Base-by-base conservation (phyloP, 2,888 invertebrate species). In the Antheraea assamensis region DNA sequence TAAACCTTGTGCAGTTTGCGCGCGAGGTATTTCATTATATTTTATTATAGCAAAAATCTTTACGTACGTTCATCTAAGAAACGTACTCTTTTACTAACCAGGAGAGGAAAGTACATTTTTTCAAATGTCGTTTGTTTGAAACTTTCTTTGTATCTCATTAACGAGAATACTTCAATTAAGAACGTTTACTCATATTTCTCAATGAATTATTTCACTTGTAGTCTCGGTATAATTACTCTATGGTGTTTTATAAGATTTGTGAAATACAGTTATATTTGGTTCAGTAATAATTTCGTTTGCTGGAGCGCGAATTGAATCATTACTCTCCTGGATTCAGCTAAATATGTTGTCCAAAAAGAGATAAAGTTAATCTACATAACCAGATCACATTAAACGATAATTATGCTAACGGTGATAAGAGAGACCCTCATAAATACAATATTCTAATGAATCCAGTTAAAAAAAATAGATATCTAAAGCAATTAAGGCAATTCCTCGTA, bases 1-100 rank as follows among this genome's bases (percentile, higher is more conserved):
- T 82, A 78, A 77, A 68, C 68, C 61, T 30, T 27, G 61, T 64
- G 61, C 61, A 30, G 61, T 64, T 30, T 30, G 61, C 27, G 61
- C 61, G 61, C 61, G 27, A 64, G 17, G 61, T 64, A 64, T 64
- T 64, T 64, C 61, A 64, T 64, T 64, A 64, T 64, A 64, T 64
- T 64, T 64, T 64, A 58, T 64, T 64, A 64, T 64, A 64, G 61
- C 61, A 30, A 64, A 64, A 64, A 64, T 30, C 30, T 30, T 24
- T 27, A 64, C 30, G 61, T 21, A 27, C 24, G n/a, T 58, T 24
- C 58, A 58, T 58, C 58, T 24, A 58, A 24, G 27, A 30, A 15
- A 64, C 15, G 15, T 30, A 58, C 24, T 64, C 17, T 30, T 58
- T 24, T 7, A 42, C 42, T 42, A 42, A 58, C 58, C 24, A 24